These are phyloP conservation scores for Silurus lanzhouensis DNA, from an alignment of 2,797 vertebrate species.

Conservation along the genomic window DNA sequence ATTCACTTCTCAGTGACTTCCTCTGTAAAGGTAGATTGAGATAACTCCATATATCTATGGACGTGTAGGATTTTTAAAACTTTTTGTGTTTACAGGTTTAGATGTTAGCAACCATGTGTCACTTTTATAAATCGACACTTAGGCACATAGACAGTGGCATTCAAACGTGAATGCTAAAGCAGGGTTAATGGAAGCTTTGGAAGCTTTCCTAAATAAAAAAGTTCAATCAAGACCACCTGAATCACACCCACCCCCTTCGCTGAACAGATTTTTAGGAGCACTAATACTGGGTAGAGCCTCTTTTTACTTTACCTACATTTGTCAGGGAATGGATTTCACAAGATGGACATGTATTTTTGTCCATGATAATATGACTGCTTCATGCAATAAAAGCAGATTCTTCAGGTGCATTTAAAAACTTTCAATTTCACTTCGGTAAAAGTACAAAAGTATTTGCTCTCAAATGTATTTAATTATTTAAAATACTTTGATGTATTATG, in stretches of 20 bases:
- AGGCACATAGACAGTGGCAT: slow-evolving; percentile 9
- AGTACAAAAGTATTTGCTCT: too few relatives aligned
- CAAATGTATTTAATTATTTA: too few relatives aligned
- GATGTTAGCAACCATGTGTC: slow-evolving; percentile 15
- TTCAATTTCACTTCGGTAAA: too few relatives aligned
- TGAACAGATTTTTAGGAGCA: background rate
- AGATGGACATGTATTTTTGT: background rate
- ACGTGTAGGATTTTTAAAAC: background rate
- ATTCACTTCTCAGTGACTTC: background rate
- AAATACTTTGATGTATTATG: too few relatives aligned
- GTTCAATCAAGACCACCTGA: background rate
- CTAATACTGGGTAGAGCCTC: background rate
- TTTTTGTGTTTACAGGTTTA: background rate
- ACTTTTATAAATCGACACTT: slow-evolving; percentile 3
- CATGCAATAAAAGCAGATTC: too few relatives aligned
- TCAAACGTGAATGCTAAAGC: background rate
- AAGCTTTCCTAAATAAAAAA: background rate
- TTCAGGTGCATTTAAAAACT: background rate
- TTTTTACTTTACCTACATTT: background rate
- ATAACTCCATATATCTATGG: background rate
- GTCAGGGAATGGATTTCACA: background rate
- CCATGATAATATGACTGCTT: too few relatives aligned
- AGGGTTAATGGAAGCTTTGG: slow-evolving; percentile 5
- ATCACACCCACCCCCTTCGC: background rate
- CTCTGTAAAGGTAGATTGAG: background rate